Base-by-base conservation (phyloP, 1,140 invertebrate genomes). In the Heterodera schachtii region DNA sequence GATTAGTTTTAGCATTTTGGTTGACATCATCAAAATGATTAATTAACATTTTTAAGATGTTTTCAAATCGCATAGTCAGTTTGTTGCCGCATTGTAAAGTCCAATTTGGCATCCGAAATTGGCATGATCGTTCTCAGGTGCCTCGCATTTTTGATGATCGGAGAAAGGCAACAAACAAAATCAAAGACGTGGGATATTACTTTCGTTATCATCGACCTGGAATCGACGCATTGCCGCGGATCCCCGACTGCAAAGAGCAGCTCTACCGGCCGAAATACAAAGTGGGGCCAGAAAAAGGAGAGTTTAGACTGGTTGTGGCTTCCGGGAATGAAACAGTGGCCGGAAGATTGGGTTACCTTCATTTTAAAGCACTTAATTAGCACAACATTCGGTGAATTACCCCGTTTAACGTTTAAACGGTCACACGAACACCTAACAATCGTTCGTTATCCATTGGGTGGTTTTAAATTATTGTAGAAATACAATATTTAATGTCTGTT, bases 171-270 rank as follows among this genome's bases (percentile, higher is more conserved):
- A 70, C 64, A 31, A 78, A 66, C 44, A 78, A 84, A 46, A 75
- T 78, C 4, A 80, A 85, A 76, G 85, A 85, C 73, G 67, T 80
- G 41, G 88, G 88, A 11, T 89, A 89, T 78, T 82, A 76, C n/a
- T 90, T 81, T 73, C 84, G 89, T n/a, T 89, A 90, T 70, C 88
- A 89, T 81, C 86, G 85, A 8, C 74, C 81, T 77, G 88, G 88
- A 21, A 81, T 90, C 44, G 88, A 89, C 70, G 49, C 87, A 6
- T 76, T 89, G 43, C 88, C 88, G 8, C 74, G 89, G 47, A 86
- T 88, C 66, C 83, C 88, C 31, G 85, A 89, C 66, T 84, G 82
- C 57, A 81, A 82, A 46, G 82, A 83, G 11, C 87, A 86, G 46
- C 82, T 89, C 3, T 81, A 80, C 41, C 66, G 75, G 9, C 87